Conservation (phyloP, 2,888 invertebrate genomes). For the Ophonus ardosiacus region DNA sequence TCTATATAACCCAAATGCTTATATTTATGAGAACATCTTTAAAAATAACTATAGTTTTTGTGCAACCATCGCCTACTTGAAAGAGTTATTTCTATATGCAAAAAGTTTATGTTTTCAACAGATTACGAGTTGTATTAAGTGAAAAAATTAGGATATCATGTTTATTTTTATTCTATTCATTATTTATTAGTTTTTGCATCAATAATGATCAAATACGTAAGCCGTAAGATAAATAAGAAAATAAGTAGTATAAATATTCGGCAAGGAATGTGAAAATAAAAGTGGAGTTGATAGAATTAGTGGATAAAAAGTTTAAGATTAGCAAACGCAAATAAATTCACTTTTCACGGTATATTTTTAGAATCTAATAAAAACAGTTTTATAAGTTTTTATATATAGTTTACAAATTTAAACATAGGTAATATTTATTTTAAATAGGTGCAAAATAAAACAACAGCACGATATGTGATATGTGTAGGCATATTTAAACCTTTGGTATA, state of each 20-base stretch:
- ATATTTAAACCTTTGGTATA: too few relatives aligned
- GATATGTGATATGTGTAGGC: too few relatives aligned
- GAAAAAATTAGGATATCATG: not conserved
- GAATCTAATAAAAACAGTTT: not conserved
- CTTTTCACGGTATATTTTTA: not conserved
- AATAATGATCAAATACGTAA: not conserved
- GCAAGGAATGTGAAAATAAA: not conserved
- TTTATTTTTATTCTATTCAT: not conserved
- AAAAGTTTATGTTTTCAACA: not conserved
- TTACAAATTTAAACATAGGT: too few relatives aligned
- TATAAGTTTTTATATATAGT: too few relatives aligned
- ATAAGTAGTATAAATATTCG: not conserved
- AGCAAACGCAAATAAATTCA: not conserved
- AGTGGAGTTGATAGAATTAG: not conserved
- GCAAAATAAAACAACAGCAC: too few relatives aligned
- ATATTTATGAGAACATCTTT: not conserved
- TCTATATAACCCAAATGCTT: not conserved
- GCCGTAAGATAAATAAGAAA: not conserved
- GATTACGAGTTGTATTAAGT: not conserved
- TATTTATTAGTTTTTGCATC: not conserved
- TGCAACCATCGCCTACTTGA: not conserved
- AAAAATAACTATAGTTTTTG: not conserved
- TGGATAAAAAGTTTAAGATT: not conserved
- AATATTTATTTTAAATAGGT: too few relatives aligned
- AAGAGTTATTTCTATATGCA: not conserved